phyloP scores from a whole-genome alignment of 2,797 vertebrate genomes.

The Pampus argenteus region DNA sequence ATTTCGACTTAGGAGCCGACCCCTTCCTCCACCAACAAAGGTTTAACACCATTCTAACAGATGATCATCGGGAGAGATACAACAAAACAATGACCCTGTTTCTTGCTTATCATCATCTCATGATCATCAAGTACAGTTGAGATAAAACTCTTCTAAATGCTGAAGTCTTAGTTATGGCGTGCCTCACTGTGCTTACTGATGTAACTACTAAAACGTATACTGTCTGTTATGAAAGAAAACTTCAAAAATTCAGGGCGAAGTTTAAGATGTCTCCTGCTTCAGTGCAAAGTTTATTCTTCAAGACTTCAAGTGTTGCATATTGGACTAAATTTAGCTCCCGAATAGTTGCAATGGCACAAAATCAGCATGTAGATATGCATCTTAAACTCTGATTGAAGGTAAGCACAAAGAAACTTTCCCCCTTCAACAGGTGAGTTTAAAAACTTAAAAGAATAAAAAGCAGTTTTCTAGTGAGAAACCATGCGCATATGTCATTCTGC shows the following conservation, averaged over 20 bases:
- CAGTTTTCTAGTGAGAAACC: background rate
- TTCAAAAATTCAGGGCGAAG: background rate
- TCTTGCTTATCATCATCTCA: background rate
- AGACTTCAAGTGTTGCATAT: background rate
- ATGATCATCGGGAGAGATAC: slow-evolving; percentile 19
- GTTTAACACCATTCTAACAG: slow-evolving; percentile 11
- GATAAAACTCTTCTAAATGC: background rate
- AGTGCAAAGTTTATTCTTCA: background rate
- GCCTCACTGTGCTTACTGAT: background rate
- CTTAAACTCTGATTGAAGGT: background rate
- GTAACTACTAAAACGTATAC: background rate
- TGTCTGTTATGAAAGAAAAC: background rate
- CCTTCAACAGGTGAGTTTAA: background rate
- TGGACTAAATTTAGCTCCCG: background rate
- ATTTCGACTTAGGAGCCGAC: slow-evolving; percentile 62
- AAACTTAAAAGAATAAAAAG: too few relatives aligned
- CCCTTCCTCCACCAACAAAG: slow-evolving; percentile 34
- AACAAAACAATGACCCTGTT: background rate
- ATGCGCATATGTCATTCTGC: background rate
- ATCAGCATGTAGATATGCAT: background rate
- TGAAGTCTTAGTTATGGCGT: background rate
- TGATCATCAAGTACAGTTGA: background rate
- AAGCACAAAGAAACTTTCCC: background rate
- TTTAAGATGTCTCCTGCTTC: background rate
- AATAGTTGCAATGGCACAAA: background rate